Conservation (phyloP, 1,140 invertebrate species). For the Oryzaephilus surinamensis region DNA sequence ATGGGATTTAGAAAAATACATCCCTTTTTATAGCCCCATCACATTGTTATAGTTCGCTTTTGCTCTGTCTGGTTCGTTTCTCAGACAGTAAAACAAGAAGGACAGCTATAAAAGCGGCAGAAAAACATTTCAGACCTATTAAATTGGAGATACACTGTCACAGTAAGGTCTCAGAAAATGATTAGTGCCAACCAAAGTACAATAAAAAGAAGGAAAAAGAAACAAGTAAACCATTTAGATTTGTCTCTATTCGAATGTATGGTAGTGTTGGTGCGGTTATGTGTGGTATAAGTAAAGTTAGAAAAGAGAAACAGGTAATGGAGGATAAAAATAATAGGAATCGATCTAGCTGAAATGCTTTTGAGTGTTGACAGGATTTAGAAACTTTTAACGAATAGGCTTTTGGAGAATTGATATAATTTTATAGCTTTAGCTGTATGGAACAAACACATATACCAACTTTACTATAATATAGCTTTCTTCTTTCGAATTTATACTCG, state of each 20-base stretch:
- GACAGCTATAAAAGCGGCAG: conserved; percentile 3
- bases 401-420: conserved; percentile 12
- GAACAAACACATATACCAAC: too few species aligned
- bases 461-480: too few species aligned
- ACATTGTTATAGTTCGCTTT: conserved; percentile 4
- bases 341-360: conserved; percentile 11
- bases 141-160: conserved; percentile 14
- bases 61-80: background rate
- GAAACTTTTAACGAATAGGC: conserved; percentile 18
- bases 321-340: conserved; percentile 9
- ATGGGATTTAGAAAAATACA: conserved; percentile 13
- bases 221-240: background rate
- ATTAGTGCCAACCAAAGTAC: conserved; percentile 12
- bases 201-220: too few species aligned
- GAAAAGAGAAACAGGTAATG: background rate
- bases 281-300: conserved; percentile 1
- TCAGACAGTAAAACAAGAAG: background rate
- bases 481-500: too few species aligned
- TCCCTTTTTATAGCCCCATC: conserved; percentile 6
- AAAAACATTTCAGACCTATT: conserved; percentile 3
- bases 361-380: conserved; percentile 16
- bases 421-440: conserved; percentile 12
- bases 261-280: too few species aligned
- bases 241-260: background rate
- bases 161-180: conserved; percentile 12